Conservation (phyloP, 2,888 invertebrate genomes). For the Spilarctia lutea region DNA sequence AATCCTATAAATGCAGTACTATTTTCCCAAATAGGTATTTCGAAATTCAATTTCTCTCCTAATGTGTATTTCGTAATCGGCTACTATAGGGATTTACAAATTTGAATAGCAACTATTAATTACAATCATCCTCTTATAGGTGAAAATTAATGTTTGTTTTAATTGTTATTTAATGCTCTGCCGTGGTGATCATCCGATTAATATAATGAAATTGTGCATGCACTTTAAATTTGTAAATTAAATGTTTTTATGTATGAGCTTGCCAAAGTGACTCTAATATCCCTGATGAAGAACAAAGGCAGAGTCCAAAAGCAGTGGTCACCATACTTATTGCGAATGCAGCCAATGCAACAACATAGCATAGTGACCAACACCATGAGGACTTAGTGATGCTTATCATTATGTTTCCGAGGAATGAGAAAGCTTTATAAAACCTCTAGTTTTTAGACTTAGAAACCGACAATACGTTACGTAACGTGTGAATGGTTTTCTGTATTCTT, state of each 20-base stretch:
- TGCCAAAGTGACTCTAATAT: too few species aligned
- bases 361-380: too few species aligned
- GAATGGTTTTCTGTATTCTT: not conserved
- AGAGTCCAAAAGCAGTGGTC: too few species aligned
- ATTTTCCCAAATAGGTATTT: not conserved
- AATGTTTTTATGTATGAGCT: too few species aligned
- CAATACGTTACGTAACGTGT: not conserved
- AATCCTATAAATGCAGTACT: not conserved
- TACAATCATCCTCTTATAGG: too few species aligned
- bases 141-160: not conserved
- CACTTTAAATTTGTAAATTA: too few species aligned
- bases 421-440: not conserved
- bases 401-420: not conserved
- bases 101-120: not conserved
- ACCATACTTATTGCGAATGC: too few species aligned
- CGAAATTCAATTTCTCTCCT: not conserved
- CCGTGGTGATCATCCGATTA: too few species aligned
- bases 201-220: too few species aligned
- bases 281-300: too few species aligned
- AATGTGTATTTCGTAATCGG: not conserved
- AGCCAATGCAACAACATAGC: too few species aligned
- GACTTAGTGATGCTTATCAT: too few species aligned
- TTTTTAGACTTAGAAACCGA: not conserved
- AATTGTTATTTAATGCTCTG: not conserved
- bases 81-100: not conserved